Evolutionary conservation across 2,797 vertebrate genomes (phyloP), one percentile per base, ranked within the genome.

Genomic region (Spondyliosoma cantharus): DNA sequence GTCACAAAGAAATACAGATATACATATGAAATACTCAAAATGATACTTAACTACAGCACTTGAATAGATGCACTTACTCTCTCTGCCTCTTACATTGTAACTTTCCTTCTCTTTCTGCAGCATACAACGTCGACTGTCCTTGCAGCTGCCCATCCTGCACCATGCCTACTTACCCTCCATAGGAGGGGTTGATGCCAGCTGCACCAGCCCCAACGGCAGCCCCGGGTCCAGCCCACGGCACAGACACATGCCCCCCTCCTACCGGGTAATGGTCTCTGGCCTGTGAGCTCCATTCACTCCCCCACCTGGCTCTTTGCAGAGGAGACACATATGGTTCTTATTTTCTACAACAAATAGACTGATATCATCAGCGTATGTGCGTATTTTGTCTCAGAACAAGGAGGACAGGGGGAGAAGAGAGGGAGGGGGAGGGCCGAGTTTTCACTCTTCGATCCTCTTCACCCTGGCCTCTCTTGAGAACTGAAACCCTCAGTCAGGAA

Each of bases 181-280:
- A 94, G 98, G 98, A 92, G 98, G 98, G 71, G 97, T 99, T 19
- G 98, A 99, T 7, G 98, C 98, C 86, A 99, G 98, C 94, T 99
- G 98, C 84, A 97, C 96, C 93, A 99, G 97, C 80, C 98, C 98
- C 0, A 97, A 96, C 0, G 96, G 96, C 76, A 99, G 98, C 94
- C 98, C 98, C 78, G 96, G 96, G 52, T 97, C 97, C 94, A 99
- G 97, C 50, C 98, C 98, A 59, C 96, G 96, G 93, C 98, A 99
- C 96, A 97, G 98, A 97, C 97, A 99, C 45, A 97, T 99, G 96
- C 98, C 97, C 0, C 97, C 98, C 54, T 99, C 98, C 88, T 98
- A 99, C 93, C 97, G 97, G 93, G 98, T 99, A 69, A 99, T 99
- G 98, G 97, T 99, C 91, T 99, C 98, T 20, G 98, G 98, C 94